A percentile compares a stretch with the other conserved stretches of the same genome.
phyloP scores from a whole-genome alignment of 2,888 invertebrate genomes.

The Fabriciana adippe region DNA sequence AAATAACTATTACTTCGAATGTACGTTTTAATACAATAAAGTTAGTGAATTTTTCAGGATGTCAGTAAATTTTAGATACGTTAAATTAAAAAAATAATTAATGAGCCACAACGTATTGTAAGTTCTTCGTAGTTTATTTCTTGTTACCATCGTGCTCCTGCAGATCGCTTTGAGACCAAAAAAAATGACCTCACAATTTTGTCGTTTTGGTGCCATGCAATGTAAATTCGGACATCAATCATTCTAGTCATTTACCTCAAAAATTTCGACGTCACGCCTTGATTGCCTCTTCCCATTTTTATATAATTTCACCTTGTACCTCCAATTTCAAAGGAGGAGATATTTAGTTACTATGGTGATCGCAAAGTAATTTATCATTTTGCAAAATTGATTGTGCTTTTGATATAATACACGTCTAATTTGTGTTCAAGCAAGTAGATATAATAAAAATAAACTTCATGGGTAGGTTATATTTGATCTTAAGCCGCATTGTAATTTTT shows the following conservation, averaged over 20 bases:
- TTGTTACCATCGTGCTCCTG: conserved; percentile 38
- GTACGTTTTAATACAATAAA: background rate
- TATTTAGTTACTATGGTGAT: conserved; percentile 44
- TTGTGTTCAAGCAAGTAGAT: conserved; percentile 18
- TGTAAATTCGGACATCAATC: conserved; percentile 73
- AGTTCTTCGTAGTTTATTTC: conserved; percentile 35
- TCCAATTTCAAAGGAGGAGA: conserved; percentile 41
- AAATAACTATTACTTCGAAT: no score
- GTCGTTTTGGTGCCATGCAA: conserved; percentile 66
- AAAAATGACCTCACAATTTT: conserved; percentile 55
- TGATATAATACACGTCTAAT: conserved; percentile 49
- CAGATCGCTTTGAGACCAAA: conserved; percentile 44
- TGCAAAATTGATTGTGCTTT: conserved; percentile 43
- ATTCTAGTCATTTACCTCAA: conserved; percentile 70
- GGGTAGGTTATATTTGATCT: background rate
- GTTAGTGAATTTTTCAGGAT: background rate
- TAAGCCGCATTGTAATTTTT: background rate
- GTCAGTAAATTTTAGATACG: background rate
- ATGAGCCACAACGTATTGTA: conserved; percentile 22
- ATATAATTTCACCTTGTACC: conserved; percentile 57
- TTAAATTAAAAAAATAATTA: conserved; percentile 28
- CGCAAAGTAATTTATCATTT: conserved; percentile 47
- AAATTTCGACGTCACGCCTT: conserved; percentile 68
- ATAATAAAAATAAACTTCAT: conserved; percentile 22
- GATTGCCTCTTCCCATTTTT: conserved; percentile 68